A percentile compares a stretch with the other conserved stretches of the same genome.
phyloP scores from a whole-genome alignment of 2,888 invertebrate species.

The Leptopilina myrica region DNA sequence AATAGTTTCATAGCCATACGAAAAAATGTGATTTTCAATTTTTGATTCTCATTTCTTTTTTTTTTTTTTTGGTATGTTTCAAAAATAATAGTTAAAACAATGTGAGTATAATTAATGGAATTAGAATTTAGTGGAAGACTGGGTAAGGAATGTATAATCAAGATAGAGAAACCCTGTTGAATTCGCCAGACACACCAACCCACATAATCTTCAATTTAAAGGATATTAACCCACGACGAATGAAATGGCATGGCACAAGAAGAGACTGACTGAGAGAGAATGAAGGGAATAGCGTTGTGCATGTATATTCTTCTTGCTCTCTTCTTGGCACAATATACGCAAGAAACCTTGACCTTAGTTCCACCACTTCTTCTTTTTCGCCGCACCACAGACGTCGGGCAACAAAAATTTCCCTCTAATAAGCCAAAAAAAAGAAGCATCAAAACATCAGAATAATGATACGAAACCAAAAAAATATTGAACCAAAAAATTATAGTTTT shows the following conservation, averaged over 20 bases:
- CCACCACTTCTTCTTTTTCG: background rate
- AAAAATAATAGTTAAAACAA: too few relatives aligned
- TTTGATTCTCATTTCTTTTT: too few relatives aligned
- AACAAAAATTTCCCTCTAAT: background rate
- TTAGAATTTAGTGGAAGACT: background rate
- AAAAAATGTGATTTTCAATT: too few relatives aligned
- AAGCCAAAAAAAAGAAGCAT: background rate
- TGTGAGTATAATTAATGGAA: background rate
- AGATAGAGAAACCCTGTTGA: constrained; percentile 3
- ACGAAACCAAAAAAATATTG: too few relatives aligned
- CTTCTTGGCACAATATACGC: constrained; percentile 21
- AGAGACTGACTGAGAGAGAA: background rate
- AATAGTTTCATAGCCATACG: too few relatives aligned
- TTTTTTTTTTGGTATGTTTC: too few relatives aligned
- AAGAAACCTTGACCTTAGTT: constrained; percentile 26
- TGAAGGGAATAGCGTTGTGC: background rate
- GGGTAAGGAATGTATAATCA: background rate
- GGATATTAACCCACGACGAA: constrained; percentile 32
- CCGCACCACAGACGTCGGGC: background rate
- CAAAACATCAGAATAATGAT: too few relatives aligned
- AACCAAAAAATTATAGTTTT: too few relatives aligned
- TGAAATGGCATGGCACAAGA: constrained; percentile 9
- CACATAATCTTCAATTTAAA: constrained; percentile 36
- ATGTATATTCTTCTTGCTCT: background rate
- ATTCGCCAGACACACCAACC: constrained; percentile 13